A percentile compares a stretch with the other conserved stretches of the same genome.
Evolutionary conservation across 2,113 vertebrate genomes (phyloP).

Genomic region (human (Homo sapiens)): GRCh38 chr6:50207001-50207500

Average conservation of each 20-base stretch:
- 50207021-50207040: not conserved
- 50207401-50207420: not conserved
- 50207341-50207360: not conserved
- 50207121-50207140: not conserved
- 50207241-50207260: not conserved
- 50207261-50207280: not conserved
- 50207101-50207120: not conserved
- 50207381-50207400: not conserved
- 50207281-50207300: not conserved
- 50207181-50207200: not conserved
- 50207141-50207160: not conserved
- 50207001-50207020: not conserved
- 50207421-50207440: not conserved
- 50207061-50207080: not conserved
- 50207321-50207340: not conserved
- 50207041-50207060: not conserved
- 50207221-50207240: not conserved
- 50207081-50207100: not conserved
- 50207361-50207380: not conserved
- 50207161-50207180: not conserved
- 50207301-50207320: not conserved
- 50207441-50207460: not conserved
- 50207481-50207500: not conserved
- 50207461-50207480: not conserved
- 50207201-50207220: not conserved